phyloP scores from a whole-genome alignment of 2,888 invertebrate species.

The Andrena chrysosceles region DNA sequence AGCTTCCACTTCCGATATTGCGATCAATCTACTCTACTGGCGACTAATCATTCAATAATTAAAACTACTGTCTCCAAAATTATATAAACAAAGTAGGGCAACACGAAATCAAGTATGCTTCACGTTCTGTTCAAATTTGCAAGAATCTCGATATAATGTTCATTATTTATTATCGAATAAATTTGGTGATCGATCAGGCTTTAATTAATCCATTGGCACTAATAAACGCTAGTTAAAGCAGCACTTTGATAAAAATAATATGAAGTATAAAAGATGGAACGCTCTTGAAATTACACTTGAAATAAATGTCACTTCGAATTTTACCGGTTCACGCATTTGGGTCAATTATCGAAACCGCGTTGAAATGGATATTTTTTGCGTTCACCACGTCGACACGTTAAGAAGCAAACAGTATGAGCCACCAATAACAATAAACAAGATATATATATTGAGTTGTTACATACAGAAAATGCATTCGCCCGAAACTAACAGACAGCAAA shows the following conservation, averaged over 20 bases:
- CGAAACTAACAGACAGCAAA: not conserved
- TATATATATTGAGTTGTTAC: not conserved
- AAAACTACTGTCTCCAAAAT: too few species aligned
- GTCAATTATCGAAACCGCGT: not conserved
- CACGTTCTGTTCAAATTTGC: not conserved
- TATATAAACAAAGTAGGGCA: too few species aligned
- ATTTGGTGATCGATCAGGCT: not conserved
- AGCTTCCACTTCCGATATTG: too few species aligned
- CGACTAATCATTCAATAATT: too few species aligned
- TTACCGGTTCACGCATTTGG: not conserved
- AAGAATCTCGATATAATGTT: not conserved
- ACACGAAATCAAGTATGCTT: not conserved
- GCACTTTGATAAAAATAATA: not conserved
- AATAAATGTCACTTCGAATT: not conserved
- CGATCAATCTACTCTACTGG: too few species aligned
- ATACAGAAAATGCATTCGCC: not conserved
- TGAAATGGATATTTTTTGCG: conserved; percentile 5
- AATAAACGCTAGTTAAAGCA: not conserved
- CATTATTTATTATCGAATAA: not conserved
- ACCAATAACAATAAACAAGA: conserved; percentile 2
- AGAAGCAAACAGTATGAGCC: not conserved
- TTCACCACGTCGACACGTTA: conserved; percentile 1
- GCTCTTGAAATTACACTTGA: not conserved
- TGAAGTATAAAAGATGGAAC: not conserved
- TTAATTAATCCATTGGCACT: not conserved